Evolutionary conservation across 2,797 vertebrate species (phyloP).

Genomic region (Pelodytes ibericus): DNA sequence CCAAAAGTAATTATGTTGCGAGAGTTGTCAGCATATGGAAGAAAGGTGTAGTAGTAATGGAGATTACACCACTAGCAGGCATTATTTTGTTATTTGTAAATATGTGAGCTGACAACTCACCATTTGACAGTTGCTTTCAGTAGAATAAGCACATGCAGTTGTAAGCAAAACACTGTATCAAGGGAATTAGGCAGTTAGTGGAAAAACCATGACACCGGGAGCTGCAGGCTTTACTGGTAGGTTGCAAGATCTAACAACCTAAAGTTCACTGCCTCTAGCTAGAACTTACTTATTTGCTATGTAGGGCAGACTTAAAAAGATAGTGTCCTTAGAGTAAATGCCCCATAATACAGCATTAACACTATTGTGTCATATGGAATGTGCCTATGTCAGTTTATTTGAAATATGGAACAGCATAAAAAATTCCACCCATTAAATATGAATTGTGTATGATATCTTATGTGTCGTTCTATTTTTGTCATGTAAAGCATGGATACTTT

Average conservation of each 20-base stretch:
- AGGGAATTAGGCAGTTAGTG: constrained; percentile 50
- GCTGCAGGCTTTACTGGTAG: constrained; percentile 53
- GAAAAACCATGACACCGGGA: constrained; percentile 41
- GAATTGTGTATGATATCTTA: too few relatives aligned
- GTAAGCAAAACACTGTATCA: constrained; percentile 48
- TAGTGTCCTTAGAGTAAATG: constrained; percentile 19
- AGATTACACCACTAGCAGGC: constrained; percentile 40
- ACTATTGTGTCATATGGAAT: neutral
- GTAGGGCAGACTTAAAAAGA: constrained; percentile 37
- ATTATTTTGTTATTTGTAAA: constrained; percentile 51
- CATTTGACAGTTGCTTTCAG: constrained; percentile 48
- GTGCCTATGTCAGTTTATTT: too few relatives aligned
- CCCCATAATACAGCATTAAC: constrained; percentile 29
- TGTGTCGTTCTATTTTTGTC: too few relatives aligned
- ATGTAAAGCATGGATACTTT: too few relatives aligned
- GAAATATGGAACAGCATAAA: neutral
- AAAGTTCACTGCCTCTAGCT: constrained; percentile 46
- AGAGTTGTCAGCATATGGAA: too few relatives aligned
- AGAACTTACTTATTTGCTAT: constrained; percentile 42
- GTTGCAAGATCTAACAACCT: constrained; percentile 45
- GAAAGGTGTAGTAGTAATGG: constrained; percentile 34
- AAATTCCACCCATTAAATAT: too few relatives aligned
- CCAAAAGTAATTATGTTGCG: too few relatives aligned
- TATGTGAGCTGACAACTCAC: constrained; percentile 47
- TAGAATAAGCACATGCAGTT: constrained; percentile 42